Evolutionary conservation across 2,113 vertebrate genomes (phyloP), one percentile per base, ranked within the genome.

Genomic region (Chelonoidis abingdonii): DNA sequence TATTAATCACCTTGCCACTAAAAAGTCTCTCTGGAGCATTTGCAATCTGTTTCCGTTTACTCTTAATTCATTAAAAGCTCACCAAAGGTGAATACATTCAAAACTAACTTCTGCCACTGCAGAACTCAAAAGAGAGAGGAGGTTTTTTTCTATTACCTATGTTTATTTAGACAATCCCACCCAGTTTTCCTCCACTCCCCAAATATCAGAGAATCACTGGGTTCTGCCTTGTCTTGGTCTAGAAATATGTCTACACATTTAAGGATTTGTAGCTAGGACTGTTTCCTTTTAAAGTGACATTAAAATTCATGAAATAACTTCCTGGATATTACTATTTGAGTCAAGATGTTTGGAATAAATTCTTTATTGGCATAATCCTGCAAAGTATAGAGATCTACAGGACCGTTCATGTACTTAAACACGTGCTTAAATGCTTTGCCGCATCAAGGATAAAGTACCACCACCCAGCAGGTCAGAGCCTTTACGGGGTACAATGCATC

Each of bases 1-100:
- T 96, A 97, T 97, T 95, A 94, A 97, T 97, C 95, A 97, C 87
- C 86, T 96, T 95, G 92, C 96, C 96, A 94, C 96, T 90, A 75
- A 87, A 78, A 57, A 35, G 57, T 85, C 95, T 94, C 96, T 80
- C 90, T 19, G 84, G 96, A 87, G 89, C 13, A 80, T 91, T 95
- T 93, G 79, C 87, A 93, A 96, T 89, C 38, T 31, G 49, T 53
- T 92, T 56, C 80, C 35, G 52, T 31, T 97, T 91, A 80, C 75
- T 65, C 79, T 65, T 57, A 57, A 90, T 95, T 92, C 87, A 93
- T 88, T 83, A 80, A 97, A 97, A 89, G 59, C 59, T 87, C 1
- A 0, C 89, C 22, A 88, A 82, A 69, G 94, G 95, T 52, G 80
- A 69, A 52, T 56, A 84, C 1, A 22, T 91, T 10, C 82, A 83